Base-by-base conservation (phyloP, 2,888 invertebrate genomes). In the Rotaria socialis region DNA sequence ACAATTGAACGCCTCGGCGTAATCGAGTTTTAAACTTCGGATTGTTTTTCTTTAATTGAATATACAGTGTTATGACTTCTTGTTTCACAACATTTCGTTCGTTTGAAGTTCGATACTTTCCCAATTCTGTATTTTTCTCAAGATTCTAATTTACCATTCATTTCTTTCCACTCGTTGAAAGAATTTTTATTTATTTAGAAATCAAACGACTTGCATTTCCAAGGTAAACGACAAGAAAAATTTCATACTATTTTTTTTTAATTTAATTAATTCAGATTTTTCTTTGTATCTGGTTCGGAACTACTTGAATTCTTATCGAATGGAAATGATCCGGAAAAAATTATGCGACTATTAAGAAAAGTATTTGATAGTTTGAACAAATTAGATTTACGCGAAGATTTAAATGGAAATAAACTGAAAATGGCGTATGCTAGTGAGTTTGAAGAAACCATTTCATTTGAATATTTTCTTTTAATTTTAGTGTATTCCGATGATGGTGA, bases 261-360 rank as follows among this genome's bases (percentile, higher is more conserved):
- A 2, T 35, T 52, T 16, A 1, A 80, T 43, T 16, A 27, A 22
- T 84, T 84, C 24, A 84, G 97, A 90, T 97, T 97, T 92, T 97
- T 97, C 92, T 97, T 97, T 91, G 96, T 97, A 2, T 97, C 97
- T 19, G 96, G 96, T 14, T 96, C 96, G 85, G 97, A 97, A 92
- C 92, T 97, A 86, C 92, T 97, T 87, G 97, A 97, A 91, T 95
- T 97, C 89, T 92, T 97, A 84, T 97, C 97, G 24, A 97, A 97
- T 91, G 97, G 97, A 87, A 97, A 96, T 90, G 95, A 96, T 90
- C 96, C 97, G 8, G 94, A 94, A 50, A 88, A 89, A 88, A 88
- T 89, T 24, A 87, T 88, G 88, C 87, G 87, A 84, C 87, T 88
- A 75, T 85, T 88, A 24, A 80, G 24, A 19, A 80, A 80, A 80